phyloP scores from a whole-genome alignment of 2,113 vertebrate genomes.

The Neomonachus schauinslandi region DNA sequence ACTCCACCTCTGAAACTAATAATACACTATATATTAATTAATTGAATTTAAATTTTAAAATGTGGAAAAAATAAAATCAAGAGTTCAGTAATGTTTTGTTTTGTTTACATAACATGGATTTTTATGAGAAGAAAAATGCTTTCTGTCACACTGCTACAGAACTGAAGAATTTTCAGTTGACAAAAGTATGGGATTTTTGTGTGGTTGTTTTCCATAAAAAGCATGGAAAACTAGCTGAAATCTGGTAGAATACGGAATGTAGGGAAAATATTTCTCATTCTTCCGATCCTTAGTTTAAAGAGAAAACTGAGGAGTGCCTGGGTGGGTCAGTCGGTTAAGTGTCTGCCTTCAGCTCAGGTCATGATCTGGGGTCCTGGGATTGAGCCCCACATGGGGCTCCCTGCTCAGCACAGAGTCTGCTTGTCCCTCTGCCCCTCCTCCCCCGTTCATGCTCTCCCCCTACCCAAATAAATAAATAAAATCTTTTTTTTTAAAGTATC shows the following conservation, averaged over 20 bases:
- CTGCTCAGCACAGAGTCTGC: too few species aligned
- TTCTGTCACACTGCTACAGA: background rate
- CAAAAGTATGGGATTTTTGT: background rate
- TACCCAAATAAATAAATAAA: too few species aligned
- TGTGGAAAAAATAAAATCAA: background rate
- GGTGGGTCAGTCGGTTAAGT: too few species aligned
- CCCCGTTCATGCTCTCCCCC: too few species aligned
- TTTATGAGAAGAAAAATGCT: background rate
- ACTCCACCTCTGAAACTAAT: background rate
- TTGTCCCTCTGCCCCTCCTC: too few species aligned
- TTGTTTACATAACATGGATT: background rate
- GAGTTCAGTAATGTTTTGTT: background rate
- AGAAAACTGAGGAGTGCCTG: background rate
- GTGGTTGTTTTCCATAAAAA: background rate
- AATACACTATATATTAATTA: background rate
- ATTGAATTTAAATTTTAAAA: background rate
- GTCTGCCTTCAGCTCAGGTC: too few species aligned
- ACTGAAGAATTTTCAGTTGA: background rate
- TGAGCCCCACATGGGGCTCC: too few species aligned
- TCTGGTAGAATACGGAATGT: background rate
- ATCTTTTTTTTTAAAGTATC: background rate
- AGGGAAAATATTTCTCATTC: background rate
- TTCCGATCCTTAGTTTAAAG: background rate
- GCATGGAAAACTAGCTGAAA: background rate
- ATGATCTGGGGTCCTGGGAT: too few species aligned